Evolutionary conservation across 2,888 invertebrate species (phyloP).

Genomic region (Ceratothoa steindachneri): DNA sequence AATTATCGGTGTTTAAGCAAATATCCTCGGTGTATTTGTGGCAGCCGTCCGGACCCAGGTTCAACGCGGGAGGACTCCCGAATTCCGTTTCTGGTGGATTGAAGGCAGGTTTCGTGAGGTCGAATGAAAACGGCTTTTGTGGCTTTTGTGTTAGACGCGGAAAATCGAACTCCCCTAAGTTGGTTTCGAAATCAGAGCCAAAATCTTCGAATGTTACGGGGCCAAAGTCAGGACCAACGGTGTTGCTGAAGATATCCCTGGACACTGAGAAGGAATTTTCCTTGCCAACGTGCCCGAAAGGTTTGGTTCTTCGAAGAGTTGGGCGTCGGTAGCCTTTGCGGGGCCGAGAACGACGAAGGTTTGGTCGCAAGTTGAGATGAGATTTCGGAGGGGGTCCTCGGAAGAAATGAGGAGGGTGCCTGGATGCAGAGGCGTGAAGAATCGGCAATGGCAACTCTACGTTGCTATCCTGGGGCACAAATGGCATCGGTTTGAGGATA

Average conservation of each 20-base stretch:
- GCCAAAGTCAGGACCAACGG: constrained; percentile 43
- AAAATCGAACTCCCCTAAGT: constrained; percentile 16
- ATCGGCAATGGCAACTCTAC: constrained; percentile 23
- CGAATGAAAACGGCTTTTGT: neutral
- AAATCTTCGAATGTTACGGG: constrained; percentile 38
- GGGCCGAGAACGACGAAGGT: neutral
- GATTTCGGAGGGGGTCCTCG: neutral
- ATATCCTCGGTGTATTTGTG: constrained; percentile 42
- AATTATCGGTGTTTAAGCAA: constrained; percentile 41
- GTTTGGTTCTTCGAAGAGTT: neutral
- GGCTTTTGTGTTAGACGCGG: neutral
- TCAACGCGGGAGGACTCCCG: constrained; percentile 2
- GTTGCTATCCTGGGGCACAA: constrained; percentile 25
- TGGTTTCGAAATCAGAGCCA: constrained; percentile 26
- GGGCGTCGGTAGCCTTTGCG: constrained; percentile 15
- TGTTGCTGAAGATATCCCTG: constrained; percentile 34
- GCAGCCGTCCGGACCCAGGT: constrained; percentile 14
- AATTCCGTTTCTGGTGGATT: neutral
- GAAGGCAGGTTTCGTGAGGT: constrained; percentile 11
- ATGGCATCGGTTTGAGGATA: constrained; percentile 34
- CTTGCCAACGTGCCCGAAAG: neutral
- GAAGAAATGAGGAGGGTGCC: constrained; percentile 2
- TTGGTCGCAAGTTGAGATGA: neutral
- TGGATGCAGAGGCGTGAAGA: neutral
- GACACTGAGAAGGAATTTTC: neutral